Base-by-base conservation (phyloP, 2,797 vertebrate species). In the Notolepis coatsorum region DNA sequence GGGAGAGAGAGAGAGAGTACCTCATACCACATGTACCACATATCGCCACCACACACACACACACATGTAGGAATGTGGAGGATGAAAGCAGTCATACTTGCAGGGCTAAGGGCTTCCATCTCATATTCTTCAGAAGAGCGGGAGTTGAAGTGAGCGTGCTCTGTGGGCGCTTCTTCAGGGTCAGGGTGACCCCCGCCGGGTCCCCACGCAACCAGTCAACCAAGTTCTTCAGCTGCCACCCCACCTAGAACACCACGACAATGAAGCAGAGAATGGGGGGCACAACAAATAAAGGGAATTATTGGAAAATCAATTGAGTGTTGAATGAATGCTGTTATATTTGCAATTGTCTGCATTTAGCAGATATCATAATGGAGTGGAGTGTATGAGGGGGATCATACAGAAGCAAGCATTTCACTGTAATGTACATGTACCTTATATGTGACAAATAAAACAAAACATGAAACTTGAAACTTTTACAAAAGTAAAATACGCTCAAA, bases 151-250 rank as follows among this genome's bases (percentile, higher is more conserved):
- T 96, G 63, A 97, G 90, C 0, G 94, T 97, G 65, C 95, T 97
- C 89, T 97, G 95, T 35, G 95, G 96, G 42, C 95, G 93, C 64
- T 97, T 96, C 84, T 97, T 96, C 81, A 97, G 84, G 0, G 95
- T 96, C 85, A 98, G 84, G 45, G 93, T 96, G 56, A 97, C 96
- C 23, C 96, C 95, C 3, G 92, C 93, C 21, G 95, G 95, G 84
- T 96, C 95, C 67, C 96, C 94, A 69, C 96, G 93, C 88, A 97
- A 65, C 31, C 94, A 89, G 76, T 95, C 96, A 41, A 97, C 95
- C 24, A 96, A 68, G 80, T 96, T 97, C 88, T 96, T 97, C 86
- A 98, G 79, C 90, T 97, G 95, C 96, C 96, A 97, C 79, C 96
- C 96, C 84, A 98, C 95, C 95, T 97, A 45, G 10, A 27, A 71